Base-by-base conservation (phyloP, 1,140 invertebrate species). In the Drosophila truncata region DNA sequence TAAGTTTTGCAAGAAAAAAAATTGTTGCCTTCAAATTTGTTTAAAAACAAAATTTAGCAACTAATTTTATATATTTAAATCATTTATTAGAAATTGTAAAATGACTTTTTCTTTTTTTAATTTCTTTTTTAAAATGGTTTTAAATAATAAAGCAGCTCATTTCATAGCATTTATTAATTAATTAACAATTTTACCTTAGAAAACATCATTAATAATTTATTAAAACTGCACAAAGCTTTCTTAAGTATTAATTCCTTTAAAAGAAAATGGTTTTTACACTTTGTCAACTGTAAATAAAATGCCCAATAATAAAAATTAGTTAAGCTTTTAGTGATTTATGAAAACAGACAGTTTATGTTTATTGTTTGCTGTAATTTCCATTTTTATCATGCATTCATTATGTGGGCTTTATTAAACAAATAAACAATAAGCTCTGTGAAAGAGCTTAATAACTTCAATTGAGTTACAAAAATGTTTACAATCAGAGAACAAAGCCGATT, bases 341-440 rank as follows among this genome's bases (percentile, higher is more conserved):
- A 10, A 35, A 35, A 16, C 29, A 52, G 13, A 16, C 18, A 33
- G 29, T 52, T 33, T 33, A 52, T 52, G 31, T 52, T 8, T 33
- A 13, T 35, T 54, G 16, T 33, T 23, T 9, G 2, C 8, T 10
- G 14, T 23, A 35, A 23, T 35, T 23, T 16, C 14, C 4, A 0
- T 4, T 10, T 0, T 54, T 54, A 35, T 23, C 8, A 10, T 18
- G 31, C 31, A 54, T 35, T 7, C 10, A 54, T 23, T 11, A 35
- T 54, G 50, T 35, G 4, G 4, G 31, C 20, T 23, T 54, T 16
- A 54, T 35, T 35, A 35, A 23, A 23, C 18, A 35, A 54, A 54
- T 54, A 54, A 35, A 23, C 50, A 35, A 54, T 54, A 54, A 54
- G 31, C 50, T 35, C 4, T 54, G 14, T 35, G 14, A 35, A 33